Conservation (phyloP, 2,113 vertebrate species). For the Neogobius melanostomus region DNA sequence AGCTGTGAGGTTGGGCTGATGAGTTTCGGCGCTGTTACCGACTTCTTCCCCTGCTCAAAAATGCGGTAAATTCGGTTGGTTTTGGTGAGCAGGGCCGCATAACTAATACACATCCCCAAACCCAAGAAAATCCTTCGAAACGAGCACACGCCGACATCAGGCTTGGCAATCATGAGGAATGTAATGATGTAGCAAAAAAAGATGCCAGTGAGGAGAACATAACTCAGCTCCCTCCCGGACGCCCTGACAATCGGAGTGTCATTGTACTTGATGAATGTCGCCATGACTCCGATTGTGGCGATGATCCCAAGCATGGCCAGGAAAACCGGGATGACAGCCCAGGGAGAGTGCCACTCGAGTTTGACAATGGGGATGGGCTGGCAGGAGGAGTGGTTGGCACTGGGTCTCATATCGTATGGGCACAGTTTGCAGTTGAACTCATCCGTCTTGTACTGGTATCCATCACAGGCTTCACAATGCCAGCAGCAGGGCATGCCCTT, state of each 20-base stretch:
- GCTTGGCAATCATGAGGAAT: slow-evolving; percentile 96
- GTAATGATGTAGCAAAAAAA: slow-evolving; percentile 97
- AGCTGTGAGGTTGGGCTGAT: slow-evolving; percentile 95
- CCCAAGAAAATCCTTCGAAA: slow-evolving; percentile 91
- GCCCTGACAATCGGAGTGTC: slow-evolving; percentile 94
- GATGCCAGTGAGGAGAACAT: slow-evolving; percentile 90
- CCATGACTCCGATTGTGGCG: slow-evolving; percentile 92
- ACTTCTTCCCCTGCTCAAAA: slow-evolving; percentile 95
- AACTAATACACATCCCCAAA: slow-evolving; percentile 96
- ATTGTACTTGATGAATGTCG: slow-evolving; percentile 90
- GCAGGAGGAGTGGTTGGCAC: slow-evolving; percentile 87
- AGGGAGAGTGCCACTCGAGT: slow-evolving; percentile 94
- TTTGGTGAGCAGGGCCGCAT: slow-evolving; percentile 90
- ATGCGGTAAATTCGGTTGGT: slow-evolving; percentile 97
- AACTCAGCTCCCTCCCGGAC: slow-evolving; percentile 92
- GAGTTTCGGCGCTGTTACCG: slow-evolving; percentile 88
- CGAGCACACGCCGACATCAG: slow-evolving; percentile 88
- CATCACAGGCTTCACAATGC: slow-evolving; percentile 92
- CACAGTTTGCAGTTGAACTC: slow-evolving; percentile 91
- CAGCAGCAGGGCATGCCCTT: slow-evolving; percentile 94
- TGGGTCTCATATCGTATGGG: slow-evolving; percentile 87
- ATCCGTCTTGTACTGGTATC: slow-evolving; percentile 90
- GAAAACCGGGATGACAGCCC: slow-evolving; percentile 92
- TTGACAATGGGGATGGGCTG: slow-evolving; percentile 89
- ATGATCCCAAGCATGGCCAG: slow-evolving; percentile 93